phyloP scores from a whole-genome alignment of 2,888 invertebrate species.

The Drosophila koepferae region DNA sequence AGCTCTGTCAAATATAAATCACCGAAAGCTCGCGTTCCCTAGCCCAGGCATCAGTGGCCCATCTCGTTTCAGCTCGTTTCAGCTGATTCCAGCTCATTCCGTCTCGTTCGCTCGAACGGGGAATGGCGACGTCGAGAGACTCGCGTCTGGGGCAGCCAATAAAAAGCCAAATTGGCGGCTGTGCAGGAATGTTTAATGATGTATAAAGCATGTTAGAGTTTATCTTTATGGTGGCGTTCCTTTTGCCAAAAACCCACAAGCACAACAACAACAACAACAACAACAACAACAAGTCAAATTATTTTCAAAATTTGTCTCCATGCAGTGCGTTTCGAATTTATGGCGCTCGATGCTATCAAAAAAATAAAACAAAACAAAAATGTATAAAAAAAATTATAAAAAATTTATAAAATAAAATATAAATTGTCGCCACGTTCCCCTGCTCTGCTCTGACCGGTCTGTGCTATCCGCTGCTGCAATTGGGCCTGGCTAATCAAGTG shows the following conservation, averaged over 20 bases:
- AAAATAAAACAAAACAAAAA: not conserved
- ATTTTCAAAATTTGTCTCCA: conserved; percentile 78
- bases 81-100: conserved; percentile 9
- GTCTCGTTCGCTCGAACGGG: not conserved
- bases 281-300: conserved; percentile 59
- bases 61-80: conserved; percentile 20
- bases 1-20: conserved; percentile 77
- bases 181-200: conserved; percentile 83
- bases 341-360: conserved; percentile 77
- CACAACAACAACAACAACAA: conserved; percentile 31
- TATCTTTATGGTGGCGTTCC: conserved; percentile 82
- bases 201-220: conserved; percentile 83
- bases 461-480: conserved; percentile 33
- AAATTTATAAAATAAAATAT: conserved; percentile 16
- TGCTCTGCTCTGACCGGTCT: conserved; percentile 6
- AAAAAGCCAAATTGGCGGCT: conserved; percentile 64
- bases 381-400: conserved; percentile 7
- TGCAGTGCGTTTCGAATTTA: conserved; percentile 67
- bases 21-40: conserved; percentile 67
- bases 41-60: conserved; percentile 43
- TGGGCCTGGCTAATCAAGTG: conserved; percentile 48
- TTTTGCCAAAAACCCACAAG: conserved; percentile 53
- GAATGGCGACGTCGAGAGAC: not conserved
- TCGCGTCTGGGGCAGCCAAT: conserved; percentile 45
- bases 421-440: conserved; percentile 1